These are phyloP conservation scores for Takifugu rubripes DNA, from an alignment of 2,797 vertebrate species.

Conservation along the genomic window DNA sequence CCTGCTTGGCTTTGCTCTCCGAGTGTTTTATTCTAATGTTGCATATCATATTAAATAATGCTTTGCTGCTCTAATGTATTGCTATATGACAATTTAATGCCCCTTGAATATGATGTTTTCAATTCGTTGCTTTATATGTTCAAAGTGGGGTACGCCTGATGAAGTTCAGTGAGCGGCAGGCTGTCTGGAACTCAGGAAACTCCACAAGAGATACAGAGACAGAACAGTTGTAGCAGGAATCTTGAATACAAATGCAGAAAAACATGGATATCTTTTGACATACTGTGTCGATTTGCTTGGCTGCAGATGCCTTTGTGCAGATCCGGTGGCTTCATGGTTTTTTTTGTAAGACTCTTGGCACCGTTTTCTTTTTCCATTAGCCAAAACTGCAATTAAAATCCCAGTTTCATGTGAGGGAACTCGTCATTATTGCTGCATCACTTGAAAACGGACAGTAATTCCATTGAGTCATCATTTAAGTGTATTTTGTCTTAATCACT, in stretches of 20 bases:
- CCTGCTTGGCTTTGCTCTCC: no score
- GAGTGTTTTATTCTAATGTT: no score
- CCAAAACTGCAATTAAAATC: not conserved
- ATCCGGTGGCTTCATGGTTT: fast-evolving
- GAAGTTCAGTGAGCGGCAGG: not conserved
- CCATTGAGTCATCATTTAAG: no score
- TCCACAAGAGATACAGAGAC: constrained; percentile 2
- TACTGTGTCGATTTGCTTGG: constrained; percentile 23
- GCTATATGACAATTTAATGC: not conserved
- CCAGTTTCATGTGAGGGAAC: no score
- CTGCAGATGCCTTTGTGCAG: constrained; percentile 46
- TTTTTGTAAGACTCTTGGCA: not conserved
- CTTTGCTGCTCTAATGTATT: not conserved
- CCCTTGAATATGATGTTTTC: not conserved
- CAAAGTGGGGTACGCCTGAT: not conserved
- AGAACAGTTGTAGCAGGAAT: not conserved
- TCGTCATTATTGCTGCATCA: no score
- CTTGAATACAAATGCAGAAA: not conserved
- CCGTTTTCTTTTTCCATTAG: not conserved
- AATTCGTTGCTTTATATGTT: not conserved
- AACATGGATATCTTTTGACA: constrained; percentile 20
- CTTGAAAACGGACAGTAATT: not conserved
- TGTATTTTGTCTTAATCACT: no score
- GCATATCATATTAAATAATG: not conserved
- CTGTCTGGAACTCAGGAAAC: not conserved